Percentiles rank a stretch among this genome's conserved stretches.
Conservation (phyloP, 2,113 vertebrate genomes). For the Tapirus terrestris region DNA sequence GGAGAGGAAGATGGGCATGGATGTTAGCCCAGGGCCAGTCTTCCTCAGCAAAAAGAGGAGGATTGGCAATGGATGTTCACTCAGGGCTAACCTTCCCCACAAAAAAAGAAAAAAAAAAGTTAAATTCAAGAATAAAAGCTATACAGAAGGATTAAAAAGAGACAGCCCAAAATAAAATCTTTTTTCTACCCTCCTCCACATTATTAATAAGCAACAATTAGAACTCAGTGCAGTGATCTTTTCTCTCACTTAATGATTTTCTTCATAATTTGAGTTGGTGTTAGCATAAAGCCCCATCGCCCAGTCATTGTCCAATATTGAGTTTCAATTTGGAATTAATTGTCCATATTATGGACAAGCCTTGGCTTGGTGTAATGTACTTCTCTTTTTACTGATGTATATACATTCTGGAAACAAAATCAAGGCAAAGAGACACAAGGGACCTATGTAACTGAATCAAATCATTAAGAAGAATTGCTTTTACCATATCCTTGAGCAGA, state of each 20-base stretch:
- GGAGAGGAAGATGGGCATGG: too few relatives aligned
- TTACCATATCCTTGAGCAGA: neutral
- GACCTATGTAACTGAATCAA: neutral
- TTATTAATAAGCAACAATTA: neutral
- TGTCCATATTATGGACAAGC: neutral
- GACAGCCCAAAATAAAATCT: neutral
- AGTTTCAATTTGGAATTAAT: constrained; percentile 16
- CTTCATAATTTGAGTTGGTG: neutral
- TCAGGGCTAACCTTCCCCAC: too few relatives aligned
- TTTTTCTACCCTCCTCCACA: neutral
- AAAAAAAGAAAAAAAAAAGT: neutral
- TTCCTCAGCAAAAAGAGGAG: too few relatives aligned
- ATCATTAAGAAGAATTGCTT: neutral
- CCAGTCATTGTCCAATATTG: neutral
- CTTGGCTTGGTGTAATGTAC: neutral
- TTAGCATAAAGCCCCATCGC: neutral
- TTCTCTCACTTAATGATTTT: neutral
- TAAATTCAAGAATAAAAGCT: neutral
- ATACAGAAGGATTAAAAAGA: neutral
- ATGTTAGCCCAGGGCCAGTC: too few relatives aligned
- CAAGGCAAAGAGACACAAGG: neutral
- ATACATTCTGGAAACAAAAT: neutral
- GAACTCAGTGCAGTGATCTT: neutral
- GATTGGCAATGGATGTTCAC: too few relatives aligned
- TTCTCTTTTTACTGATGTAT: neutral